A percentile compares a stretch with the other conserved stretches of the same genome.
Evolutionary conservation across 2,888 invertebrate species (phyloP).

Genomic region (Physocephala rufipes): DNA sequence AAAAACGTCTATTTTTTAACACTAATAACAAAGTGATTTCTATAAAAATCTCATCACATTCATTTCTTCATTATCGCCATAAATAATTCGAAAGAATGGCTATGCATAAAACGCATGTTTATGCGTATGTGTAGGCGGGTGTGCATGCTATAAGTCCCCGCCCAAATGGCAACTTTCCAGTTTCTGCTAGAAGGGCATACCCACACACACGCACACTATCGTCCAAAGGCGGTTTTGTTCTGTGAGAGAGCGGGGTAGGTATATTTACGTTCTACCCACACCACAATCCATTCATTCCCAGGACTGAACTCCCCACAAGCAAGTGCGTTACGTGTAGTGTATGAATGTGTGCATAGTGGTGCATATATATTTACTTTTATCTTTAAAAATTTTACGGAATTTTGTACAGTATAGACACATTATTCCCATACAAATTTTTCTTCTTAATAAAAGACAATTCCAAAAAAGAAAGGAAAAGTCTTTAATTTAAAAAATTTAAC

Average conservation of each 20-base stretch:
- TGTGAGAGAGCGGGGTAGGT: slow-evolving; percentile 21
- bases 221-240: slow-evolving; percentile 2
- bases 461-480: too few species aligned
- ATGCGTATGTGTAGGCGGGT: background rate
- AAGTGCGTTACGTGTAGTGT: background rate
- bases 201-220: background rate
- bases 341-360: background rate
- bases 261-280: too few species aligned
- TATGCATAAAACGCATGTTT: slow-evolving; percentile 1
- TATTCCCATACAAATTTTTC: too few species aligned
- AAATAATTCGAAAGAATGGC: background rate
- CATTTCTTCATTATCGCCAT: background rate
- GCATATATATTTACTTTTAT: too few species aligned
- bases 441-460: too few species aligned
- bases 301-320: slow-evolving; percentile 25
- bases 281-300: slow-evolving; percentile 2
- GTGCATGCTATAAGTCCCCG: slow-evolving; percentile 15
- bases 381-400: too few species aligned
- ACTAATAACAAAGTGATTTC: too few species aligned
- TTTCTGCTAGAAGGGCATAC: background rate
- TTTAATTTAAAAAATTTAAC: too few species aligned
- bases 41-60: too few species aligned
- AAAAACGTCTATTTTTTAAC: too few species aligned
- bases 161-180: slow-evolving; percentile 19
- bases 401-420: too few species aligned